Base-by-base conservation (phyloP, 2,888 invertebrate species). In the Cephus spinipes region DNA sequence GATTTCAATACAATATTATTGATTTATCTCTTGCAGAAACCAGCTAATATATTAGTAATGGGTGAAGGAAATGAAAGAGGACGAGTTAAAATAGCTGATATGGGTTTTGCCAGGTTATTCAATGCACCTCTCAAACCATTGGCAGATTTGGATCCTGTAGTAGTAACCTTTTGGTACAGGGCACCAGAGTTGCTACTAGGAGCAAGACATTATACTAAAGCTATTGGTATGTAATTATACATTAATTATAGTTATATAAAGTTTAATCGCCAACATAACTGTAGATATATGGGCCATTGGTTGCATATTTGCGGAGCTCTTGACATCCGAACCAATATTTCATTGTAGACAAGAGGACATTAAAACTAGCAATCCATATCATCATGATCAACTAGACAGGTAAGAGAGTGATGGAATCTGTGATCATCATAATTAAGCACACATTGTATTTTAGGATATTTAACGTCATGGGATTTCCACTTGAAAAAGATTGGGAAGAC, bases 261-360 rank as follows among this genome's bases (percentile, higher is more conserved):
- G 40, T 68, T 3, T 75, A 68, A 68, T 40, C 1, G 15, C 1
- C 15, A 12, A 40, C 36, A 40, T 40, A 15, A 81, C 92, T 92
- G 74, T 90, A 97, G 98, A 99, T 93, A 99, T 99, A 82, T 99
- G 98, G 99, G 99, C 99, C 0, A 99, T 99, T 91, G 99, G 99
- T 1, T 99, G 99, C 90, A 99, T 99, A 92, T 99, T 99, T 93
- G 99, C 99, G 0, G 99, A 99, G 91, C 93, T 99, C n/a, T 92
- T 99, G 81, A 99, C 99, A 0, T 99, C 98, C 0, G 99, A 99
- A 92, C 99, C 99, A 15, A 99, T 99, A 89, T 99, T 99, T 92
- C 99, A 99, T 90, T 99, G 99, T 92, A 95, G 99, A 11, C 99
- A 99, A 93, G 99, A 99, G 92, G 99, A 99, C 90, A 99, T 99